A percentile compares a stretch with the other conserved stretches of the same genome.
phyloP scores from a whole-genome alignment of 2,113 vertebrate genomes.

The Rhynchopsitta pachyrhyncha region DNA sequence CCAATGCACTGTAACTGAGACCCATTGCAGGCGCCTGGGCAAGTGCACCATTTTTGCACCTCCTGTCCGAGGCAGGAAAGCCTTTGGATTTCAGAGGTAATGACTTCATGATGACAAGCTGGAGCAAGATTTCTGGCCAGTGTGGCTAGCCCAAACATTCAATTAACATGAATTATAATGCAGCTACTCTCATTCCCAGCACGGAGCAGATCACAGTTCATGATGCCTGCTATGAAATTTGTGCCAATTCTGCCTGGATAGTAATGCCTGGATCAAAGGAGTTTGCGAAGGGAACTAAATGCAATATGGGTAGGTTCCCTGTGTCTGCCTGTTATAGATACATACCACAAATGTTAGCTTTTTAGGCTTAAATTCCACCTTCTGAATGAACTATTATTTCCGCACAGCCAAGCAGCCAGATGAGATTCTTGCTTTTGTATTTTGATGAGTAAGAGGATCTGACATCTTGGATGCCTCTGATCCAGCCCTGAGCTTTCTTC shows the following conservation, averaged over 20 bases:
- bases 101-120: background rate
- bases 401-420: background rate
- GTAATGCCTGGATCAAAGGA: constrained; percentile 18
- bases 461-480: background rate
- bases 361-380: constrained; percentile 37
- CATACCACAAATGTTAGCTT: constrained; percentile 20
- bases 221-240: background rate
- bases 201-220: background rate
- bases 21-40: background rate
- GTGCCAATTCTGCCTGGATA: constrained; percentile 7
- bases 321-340: constrained; percentile 7
- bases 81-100: background rate
- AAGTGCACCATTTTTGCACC: background rate
- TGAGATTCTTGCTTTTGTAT: constrained; percentile 7
- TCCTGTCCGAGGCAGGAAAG: background rate
- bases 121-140: background rate
- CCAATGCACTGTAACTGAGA: background rate
- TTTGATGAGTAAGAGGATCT: constrained; percentile 14
- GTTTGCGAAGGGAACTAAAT: constrained; percentile 18
- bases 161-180: background rate
- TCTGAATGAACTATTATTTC: constrained; percentile 39
- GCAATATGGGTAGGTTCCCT: background rate
- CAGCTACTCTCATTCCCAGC: background rate
- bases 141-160: background rate
- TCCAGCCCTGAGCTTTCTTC: background rate